A percentile compares a stretch with the other conserved stretches of the same genome.
Conservation (phyloP, 2,113 vertebrate species). For the Nibea albiflora region DNA sequence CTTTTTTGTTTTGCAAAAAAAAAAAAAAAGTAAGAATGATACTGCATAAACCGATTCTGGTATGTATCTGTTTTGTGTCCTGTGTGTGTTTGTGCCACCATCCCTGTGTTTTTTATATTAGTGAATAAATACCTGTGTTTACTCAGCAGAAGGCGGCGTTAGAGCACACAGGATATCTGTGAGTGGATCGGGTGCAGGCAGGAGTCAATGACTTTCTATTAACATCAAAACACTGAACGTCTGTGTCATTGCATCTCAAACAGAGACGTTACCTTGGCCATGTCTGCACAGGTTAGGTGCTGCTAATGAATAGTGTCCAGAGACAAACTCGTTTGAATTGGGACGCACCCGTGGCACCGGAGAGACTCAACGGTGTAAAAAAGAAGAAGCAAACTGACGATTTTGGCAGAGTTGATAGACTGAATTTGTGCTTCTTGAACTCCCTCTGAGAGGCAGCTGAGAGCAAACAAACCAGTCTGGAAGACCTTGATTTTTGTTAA, state of each 20-base stretch:
- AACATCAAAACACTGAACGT: not conserved
- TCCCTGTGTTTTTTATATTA: not conserved
- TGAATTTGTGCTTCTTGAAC: not conserved
- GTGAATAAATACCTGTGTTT: not conserved
- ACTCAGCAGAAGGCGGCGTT: not conserved
- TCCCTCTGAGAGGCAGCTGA: not conserved
- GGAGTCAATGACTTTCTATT: not conserved
- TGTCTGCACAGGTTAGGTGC: not conserved
- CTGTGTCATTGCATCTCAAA: not conserved
- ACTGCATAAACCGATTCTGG: not conserved
- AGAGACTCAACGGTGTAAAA: not conserved
- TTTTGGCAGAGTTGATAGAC: not conserved
- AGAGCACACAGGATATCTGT: not conserved
- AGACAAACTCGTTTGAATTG: not conserved
- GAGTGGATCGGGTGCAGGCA: not conserved
- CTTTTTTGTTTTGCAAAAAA: not conserved
- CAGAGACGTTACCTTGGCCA: not conserved
- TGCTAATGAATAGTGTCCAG: not conserved
- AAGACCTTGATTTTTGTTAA: slow-evolving; percentile 1
- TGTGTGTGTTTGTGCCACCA: not conserved
- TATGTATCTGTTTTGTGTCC: too few relatives aligned
- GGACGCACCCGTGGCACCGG: not conserved
- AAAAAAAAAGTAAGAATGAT: too few relatives aligned
- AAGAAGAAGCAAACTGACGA: not conserved
- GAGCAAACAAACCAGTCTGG: not conserved